Evolutionary conservation across 2,113 vertebrate species (phyloP).

Genomic region (Syngnathus scovelli): DNA sequence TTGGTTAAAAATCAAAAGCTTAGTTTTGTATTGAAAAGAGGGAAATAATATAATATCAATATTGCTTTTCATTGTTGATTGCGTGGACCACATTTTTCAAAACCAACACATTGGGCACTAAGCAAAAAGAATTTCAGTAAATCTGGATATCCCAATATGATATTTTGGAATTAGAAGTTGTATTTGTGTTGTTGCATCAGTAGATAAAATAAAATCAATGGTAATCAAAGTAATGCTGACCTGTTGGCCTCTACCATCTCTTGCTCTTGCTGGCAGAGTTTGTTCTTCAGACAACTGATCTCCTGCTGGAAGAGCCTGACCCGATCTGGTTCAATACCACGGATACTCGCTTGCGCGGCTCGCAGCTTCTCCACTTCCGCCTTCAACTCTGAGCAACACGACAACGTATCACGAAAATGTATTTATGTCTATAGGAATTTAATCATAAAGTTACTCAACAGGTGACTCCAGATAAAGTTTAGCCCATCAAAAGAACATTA

Average conservation of each 20-base stretch:
- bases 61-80: neutral
- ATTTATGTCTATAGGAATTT: neutral
- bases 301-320: slow-evolving; percentile 82
- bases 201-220: neutral
- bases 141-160: neutral
- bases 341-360: slow-evolving; percentile 78
- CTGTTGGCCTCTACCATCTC: slow-evolving; percentile 86
- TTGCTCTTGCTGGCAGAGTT: slow-evolving; percentile 82
- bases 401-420: neutral
- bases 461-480: slow-evolving; percentile 2
- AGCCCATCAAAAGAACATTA: slow-evolving; percentile 8
- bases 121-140: neutral
- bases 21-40: too few relatives aligned
- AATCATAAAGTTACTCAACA: neutral
- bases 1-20: too few relatives aligned
- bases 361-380: slow-evolving; percentile 92
- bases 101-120: neutral
- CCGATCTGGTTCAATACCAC: slow-evolving; percentile 79
- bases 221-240: slow-evolving; percentile 56
- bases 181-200: neutral
- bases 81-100: neutral
- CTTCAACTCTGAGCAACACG: slow-evolving; percentile 78
- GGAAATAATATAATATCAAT: too few relatives aligned
- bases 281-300: slow-evolving; percentile 76
- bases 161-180: neutral